Base-by-base conservation (phyloP, 2,888 invertebrate species). In the Timema podura region DNA sequence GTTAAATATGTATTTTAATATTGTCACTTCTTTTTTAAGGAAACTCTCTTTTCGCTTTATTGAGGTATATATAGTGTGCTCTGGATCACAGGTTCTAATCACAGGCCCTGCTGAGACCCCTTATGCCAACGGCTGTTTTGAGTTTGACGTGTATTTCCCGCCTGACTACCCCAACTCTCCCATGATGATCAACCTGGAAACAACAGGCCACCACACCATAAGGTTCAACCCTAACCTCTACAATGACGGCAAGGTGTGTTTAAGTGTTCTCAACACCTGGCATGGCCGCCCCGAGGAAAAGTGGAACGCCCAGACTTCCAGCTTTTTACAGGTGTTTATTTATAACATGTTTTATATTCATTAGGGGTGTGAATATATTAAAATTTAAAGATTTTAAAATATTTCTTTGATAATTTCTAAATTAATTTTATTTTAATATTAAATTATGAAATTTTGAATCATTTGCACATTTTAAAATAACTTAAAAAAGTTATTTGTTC, bases 281-380 rank as follows among this genome's bases (percentile, higher is more conserved):
- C 96, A 96, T 81, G 96, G 96, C 8, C 85, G 96, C 68, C 96
- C 96, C 45, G 96, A 96, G 83, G 97, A 97, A 83, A 95, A 96
- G 81, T 97, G 96, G 96, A 96, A 95, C 83, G 91, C 96, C 73
- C 94, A 95, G 81, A 96, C 96, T 0, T 96, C 95, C 64, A 95
- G 95, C 81, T 95, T 97, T 79, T 85, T 96, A 70, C 79, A 74
- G 78, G 74, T 74, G 54, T 15, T 16, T 61, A 11, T 10, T 13
- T 5, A 8, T 51, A 8, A 15, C 51, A 13, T 51, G 51, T 51
- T 51, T 6, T 15, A 51, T 8, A 51, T 5, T 30, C 16, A 11
- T 57, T 8, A 57, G 10, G n/a, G 13, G 6, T 61, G 61, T 61
- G 30, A 61, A 44, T 44, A 30, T 7, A 16, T 3, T 1, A 61